Evolutionary conservation across 2,888 invertebrate genomes (phyloP).

Genomic region (Julus scandinavius): DNA sequence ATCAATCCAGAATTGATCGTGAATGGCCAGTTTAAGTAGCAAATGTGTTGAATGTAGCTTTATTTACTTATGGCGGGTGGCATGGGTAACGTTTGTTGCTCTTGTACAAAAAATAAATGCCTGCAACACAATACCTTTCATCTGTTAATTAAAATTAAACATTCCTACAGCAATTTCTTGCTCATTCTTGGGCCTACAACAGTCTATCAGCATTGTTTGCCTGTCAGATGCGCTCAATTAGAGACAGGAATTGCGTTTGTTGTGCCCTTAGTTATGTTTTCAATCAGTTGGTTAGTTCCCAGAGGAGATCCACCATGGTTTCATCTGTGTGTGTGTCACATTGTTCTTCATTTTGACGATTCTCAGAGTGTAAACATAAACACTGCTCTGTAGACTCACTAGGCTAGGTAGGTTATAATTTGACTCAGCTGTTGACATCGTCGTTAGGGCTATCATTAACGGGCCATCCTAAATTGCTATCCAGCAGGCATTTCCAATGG

Average conservation of each 20-base stretch:
- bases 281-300: not conserved
- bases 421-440: constrained; percentile 50
- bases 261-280: not conserved
- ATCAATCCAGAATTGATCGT: not conserved
- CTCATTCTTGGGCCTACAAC: not conserved
- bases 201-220: not conserved
- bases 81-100: not conserved
- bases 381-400: not conserved
- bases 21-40: not conserved
- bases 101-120: not conserved
- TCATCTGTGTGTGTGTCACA: not conserved
- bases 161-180: not conserved
- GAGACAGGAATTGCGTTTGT: not conserved
- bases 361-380: not conserved
- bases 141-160: not conserved
- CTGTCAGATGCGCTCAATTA: not conserved
- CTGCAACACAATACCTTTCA: not conserved
- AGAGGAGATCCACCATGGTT: not conserved
- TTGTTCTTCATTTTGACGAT: not conserved
- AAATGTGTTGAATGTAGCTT: too few species aligned
- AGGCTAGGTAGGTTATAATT: constrained; percentile 37
- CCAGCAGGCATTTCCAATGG: not conserved
- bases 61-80: not conserved
- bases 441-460: constrained; percentile 53
- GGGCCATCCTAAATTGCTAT: constrained; percentile 39